Percentiles rank a stretch among this genome's conserved stretches.
phyloP scores from a whole-genome alignment of 2,113 vertebrate genomes.

The Dryoscopus gambensis region DNA sequence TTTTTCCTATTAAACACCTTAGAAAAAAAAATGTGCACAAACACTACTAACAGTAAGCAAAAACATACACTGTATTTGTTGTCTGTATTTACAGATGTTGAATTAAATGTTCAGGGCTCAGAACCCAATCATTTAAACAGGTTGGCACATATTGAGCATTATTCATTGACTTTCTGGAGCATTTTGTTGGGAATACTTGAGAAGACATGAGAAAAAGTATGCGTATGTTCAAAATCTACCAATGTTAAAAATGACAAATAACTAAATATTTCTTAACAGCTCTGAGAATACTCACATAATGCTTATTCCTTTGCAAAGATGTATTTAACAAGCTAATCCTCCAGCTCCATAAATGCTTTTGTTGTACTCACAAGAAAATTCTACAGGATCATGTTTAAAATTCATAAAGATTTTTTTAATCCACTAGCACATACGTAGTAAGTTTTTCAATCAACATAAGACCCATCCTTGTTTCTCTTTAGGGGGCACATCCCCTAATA shows the following conservation, averaged over 20 bases:
- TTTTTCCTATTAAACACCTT: not conserved
- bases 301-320: not conserved
- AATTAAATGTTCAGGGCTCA: not conserved
- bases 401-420: not conserved
- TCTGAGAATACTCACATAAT: not conserved
- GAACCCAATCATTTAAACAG: not conserved
- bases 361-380: not conserved
- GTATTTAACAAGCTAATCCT: not conserved
- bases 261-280: not conserved
- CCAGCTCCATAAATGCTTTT: not conserved
- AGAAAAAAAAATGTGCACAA: not conserved
- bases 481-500: not conserved
- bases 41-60: not conserved
- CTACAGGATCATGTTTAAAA: not conserved
- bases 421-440: not conserved
- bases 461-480: not conserved
- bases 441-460: not conserved
- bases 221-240: not conserved
- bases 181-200: not conserved
- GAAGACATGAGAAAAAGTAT: not conserved
- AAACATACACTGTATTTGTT: not conserved
- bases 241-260: not conserved
- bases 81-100: not conserved
- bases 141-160: not conserved
- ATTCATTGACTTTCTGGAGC: not conserved